A percentile compares a stretch with the other conserved stretches of the same genome.
These are phyloP conservation scores for Haliclystus octoradiatus DNA, from an alignment of 30 jellyfish, hydroid and myxozoan genomes.

Conservation along the genomic window DNA sequence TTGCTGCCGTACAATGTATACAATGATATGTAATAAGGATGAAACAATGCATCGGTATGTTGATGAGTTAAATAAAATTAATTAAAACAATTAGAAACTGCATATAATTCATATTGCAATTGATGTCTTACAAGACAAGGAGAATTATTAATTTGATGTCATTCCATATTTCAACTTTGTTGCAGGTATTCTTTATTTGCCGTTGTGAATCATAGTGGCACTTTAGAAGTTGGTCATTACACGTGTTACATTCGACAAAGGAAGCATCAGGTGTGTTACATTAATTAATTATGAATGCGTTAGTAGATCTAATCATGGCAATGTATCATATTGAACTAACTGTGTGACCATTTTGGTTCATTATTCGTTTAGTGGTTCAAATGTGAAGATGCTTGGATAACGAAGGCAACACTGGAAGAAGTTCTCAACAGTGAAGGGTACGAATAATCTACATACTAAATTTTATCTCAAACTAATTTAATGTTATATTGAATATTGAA, in stretches of 20 bases:
- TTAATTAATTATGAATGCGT: not conserved
- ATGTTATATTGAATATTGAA: no score
- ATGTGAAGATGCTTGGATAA: slow-evolving; percentile 98
- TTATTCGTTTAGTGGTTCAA: slow-evolving; percentile 70
- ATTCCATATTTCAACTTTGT: not conserved
- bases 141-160: no score
- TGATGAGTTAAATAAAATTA: no score
- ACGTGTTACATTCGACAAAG: slow-evolving; percentile 79
- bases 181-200: slow-evolving; percentile 88
- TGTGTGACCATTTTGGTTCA: not conserved
- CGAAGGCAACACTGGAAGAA: slow-evolving; percentile 69
- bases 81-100: not conserved
- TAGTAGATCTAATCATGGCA: not conserved
- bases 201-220: slow-evolving; percentile 93
- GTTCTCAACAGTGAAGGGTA: slow-evolving; percentile 95
- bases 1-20: no score
- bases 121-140: not conserved
- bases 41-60: not conserved
- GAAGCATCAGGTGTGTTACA: slow-evolving; percentile 59
- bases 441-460: not conserved
- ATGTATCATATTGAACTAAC: not conserved
- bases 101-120: no score
- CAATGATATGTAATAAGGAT: no score
- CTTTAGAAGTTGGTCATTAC: slow-evolving; percentile 97
- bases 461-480: no score